Evolutionary conservation across 2,888 invertebrate species (phyloP), one percentile per base, ranked within the genome.

Genomic region (Caenorhabditis zanzibari): DNA sequence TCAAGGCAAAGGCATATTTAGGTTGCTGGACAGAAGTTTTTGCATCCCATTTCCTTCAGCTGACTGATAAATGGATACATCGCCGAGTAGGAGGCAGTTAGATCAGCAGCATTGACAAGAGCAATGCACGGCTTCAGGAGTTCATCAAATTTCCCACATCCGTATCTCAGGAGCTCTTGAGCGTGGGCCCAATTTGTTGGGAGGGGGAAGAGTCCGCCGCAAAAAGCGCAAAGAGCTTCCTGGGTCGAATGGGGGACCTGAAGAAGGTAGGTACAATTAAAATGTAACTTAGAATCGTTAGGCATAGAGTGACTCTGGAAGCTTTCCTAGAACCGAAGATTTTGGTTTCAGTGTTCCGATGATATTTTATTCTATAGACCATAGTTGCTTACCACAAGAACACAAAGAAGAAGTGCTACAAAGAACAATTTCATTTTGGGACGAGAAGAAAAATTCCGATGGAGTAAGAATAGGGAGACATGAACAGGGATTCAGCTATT

Each of bases 181-280:
- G 68, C 76, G 0, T 24, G 16, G 9, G 32, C 12, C 76, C 76
- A 76, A 7, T 32, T 22, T 9, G 59, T 5, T 19, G 76, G 76
- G 9, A 76, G 19, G 2, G 19, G 12, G 38, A 76, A 22, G 0
- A 41, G 1, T 14, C 22, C 41, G n/a, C 3, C 9, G 59, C 75
- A 76, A 26, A 64, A n/a, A 14, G 35, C 28, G 49, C 75, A 76
- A 14, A 64, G 6, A 14, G 14, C 52, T 19, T 6, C 0, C 9
- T 63, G 24, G 4, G 54, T 12, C 19, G 64, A 28, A 6, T 49
- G 14, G 5, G 19, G 0, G 22, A 32, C 49, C 66, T 66, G 66
- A 14, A 66, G n/a, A n/a, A n/a, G n/a, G n/a, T n/a, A n/a, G n/a
- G n/a, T n/a, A n/a, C n/a, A n/a, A n/a, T n/a, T n/a, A n/a, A n/a